Base-by-base conservation (phyloP, 1,140 invertebrate species). In the Heliothis virescens region DNA sequence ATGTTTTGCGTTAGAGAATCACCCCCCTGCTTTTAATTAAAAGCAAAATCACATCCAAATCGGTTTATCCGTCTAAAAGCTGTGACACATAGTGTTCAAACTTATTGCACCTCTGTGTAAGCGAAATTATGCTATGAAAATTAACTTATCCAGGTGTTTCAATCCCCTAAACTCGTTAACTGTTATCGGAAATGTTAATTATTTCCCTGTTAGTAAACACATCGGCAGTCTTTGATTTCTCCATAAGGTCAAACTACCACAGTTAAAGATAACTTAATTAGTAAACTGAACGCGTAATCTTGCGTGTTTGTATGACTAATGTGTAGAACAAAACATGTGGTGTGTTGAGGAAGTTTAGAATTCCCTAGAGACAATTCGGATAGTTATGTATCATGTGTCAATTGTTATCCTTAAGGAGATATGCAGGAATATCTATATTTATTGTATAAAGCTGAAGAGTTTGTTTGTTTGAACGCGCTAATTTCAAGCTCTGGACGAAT, bases 351-450 rank as follows among this genome's bases (percentile, higher is more conserved):
- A 1, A 41, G 60, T 67, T 48, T 12, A 67, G 63, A 48, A 67
- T 48, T 67, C 63, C 41, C 63, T 41, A 21, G 18, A 21, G 63
- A 67, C 63, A 48, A 16, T 67, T 67, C n/a, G 60, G 15, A 15
- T 63, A 10, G 11, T 18, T 48, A 7, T 67, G 16, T 47, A 10
- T 65, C n/a, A 63, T 67, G 41, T 67, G 41, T 67, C 47, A 48
- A 16, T 65, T 47, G 34, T 12, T 12, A 10, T 47, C 60, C 63
- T 41, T 10, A 48, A 13, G 10, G 21, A 13, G 15, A 47, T 48
- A 67, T n/a, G 16, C 63, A 18, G 63, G 50, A 48, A 11, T 57
- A 9, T 26, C 21, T 26, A 1, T 26, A 26, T 26, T 26, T 26
- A 26, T 26, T 26, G 21, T 1, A 26, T 26, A 26, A 26, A 26